Conservation (phyloP, 2,888 invertebrate species). For the Athripsodes cinereus region DNA sequence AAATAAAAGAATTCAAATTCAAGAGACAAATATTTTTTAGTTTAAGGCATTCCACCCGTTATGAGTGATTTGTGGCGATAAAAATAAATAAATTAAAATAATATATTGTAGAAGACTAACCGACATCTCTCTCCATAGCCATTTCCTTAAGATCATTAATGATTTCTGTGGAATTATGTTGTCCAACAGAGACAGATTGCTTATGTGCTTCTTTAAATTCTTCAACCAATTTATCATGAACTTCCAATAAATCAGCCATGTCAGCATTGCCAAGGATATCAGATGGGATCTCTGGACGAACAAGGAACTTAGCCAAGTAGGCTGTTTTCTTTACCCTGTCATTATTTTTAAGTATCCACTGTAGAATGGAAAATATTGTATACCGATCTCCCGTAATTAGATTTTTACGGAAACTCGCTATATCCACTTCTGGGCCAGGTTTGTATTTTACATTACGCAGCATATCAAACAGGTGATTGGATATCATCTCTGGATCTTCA, state of each 20-base stretch:
- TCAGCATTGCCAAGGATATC: slow-evolving; percentile 71
- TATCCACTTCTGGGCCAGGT: slow-evolving; percentile 50
- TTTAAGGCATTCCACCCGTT: no score
- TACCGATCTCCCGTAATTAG: slow-evolving; percentile 62
- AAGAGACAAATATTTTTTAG: no score
- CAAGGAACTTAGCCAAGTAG: slow-evolving; percentile 66
- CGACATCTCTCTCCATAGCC: slow-evolving; percentile 79
- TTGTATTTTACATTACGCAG: slow-evolving; percentile 75
- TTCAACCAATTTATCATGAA: slow-evolving; percentile 69
- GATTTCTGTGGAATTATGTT: slow-evolving; percentile 69
- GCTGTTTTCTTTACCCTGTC: slow-evolving; percentile 74
- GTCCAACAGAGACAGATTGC: slow-evolving; percentile 57
- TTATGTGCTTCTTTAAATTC: slow-evolving; percentile 77
- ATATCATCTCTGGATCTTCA: slow-evolving; percentile 70
- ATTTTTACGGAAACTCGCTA: slow-evolving; percentile 42
- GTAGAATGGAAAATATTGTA: slow-evolving; percentile 69
- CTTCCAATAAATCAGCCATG: slow-evolving; percentile 61
- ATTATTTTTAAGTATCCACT: slow-evolving; percentile 72
- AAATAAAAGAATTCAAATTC: no score
- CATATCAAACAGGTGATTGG: slow-evolving; percentile 63
- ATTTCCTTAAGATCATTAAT: slow-evolving; percentile 79
- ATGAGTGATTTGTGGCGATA: no score
- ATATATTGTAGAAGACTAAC: slow-evolving; percentile 41
- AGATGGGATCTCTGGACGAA: slow-evolving; percentile 61
- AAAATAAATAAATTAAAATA: no score